Conservation (phyloP, 2,797 vertebrate genomes). For the Mastacembelus armatus region DNA sequence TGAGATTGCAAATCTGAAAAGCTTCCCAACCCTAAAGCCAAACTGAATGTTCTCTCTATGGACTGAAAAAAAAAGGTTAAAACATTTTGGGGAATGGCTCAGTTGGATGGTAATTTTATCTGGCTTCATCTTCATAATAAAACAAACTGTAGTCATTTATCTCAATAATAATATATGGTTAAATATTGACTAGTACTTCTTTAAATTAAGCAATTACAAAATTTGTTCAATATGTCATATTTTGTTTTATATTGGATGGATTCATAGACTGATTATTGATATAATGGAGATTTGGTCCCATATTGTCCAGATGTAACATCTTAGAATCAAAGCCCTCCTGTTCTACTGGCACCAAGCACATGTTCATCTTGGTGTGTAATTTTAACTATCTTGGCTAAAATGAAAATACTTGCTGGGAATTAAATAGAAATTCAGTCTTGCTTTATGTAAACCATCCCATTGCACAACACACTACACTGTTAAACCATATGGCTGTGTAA, state of each 20-base stretch:
- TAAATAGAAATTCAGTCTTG: constrained; percentile 15
- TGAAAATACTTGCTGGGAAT: constrained; percentile 22
- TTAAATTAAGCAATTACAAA: background rate
- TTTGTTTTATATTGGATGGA: too few relatives aligned
- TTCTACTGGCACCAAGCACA: background rate
- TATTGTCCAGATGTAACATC: background rate
- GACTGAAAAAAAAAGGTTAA: too few relatives aligned
- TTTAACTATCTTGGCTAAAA: constrained; percentile 14
- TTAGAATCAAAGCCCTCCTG: constrained; percentile 4
- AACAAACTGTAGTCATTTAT: background rate
- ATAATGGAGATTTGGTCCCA: background rate
- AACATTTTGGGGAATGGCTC: too few relatives aligned
- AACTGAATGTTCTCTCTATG: too few relatives aligned
- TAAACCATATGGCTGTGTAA: constrained; percentile 10
- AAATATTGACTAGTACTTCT: background rate
- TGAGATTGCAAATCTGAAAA: too few relatives aligned
- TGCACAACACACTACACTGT: constrained; percentile 1
- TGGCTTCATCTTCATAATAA: too few relatives aligned
- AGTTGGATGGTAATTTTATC: too few relatives aligned
- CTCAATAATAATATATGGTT: background rate
- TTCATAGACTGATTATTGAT: too few relatives aligned
- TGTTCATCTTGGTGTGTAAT: background rate
- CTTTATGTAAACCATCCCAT: constrained; percentile 8
- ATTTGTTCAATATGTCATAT: background rate
- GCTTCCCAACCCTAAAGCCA: too few relatives aligned